Evolutionary conservation across 2,113 vertebrate genomes (phyloP).

Genomic region (Catharus fuscescens): DNA sequence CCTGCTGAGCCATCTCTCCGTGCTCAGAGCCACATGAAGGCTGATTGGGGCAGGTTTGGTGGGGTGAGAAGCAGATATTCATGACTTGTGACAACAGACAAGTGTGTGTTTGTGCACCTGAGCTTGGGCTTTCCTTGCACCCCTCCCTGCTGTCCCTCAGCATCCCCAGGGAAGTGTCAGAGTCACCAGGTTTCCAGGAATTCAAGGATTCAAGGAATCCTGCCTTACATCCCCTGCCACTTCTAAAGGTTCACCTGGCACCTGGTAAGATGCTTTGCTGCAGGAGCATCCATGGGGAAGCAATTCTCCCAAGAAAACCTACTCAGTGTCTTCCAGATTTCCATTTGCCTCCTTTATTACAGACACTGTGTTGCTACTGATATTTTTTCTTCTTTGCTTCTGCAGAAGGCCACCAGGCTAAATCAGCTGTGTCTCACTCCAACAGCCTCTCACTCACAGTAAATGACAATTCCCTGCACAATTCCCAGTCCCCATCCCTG

Average conservation of each 20-base stretch:
- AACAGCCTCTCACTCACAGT: neutral
- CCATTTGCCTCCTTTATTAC: neutral
- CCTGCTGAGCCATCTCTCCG: neutral
- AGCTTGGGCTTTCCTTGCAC: accelerated
- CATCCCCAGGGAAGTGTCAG: neutral
- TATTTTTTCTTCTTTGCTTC: neutral
- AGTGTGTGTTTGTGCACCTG: accelerated
- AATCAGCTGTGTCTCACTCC: neutral
- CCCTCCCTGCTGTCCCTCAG: neutral
- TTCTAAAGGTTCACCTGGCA: neutral
- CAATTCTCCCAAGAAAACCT: neutral
- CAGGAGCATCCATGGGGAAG: neutral
- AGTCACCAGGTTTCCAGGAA: neutral
- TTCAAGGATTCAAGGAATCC: neutral
- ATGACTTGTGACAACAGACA: neutral
- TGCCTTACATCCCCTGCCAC: accelerated
- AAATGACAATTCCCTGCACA: neutral
- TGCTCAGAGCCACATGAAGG: neutral
- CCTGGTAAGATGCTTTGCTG: neutral
- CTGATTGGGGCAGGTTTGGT: neutral
- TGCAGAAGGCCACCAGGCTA: neutral
- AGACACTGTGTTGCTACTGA: neutral
- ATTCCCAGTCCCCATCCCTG: neutral
- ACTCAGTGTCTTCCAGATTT: neutral
- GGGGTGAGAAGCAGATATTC: neutral